Evolutionary conservation across 2,797 vertebrate genomes (phyloP).

Genomic region (Orientallactaga sibirica): DNA sequence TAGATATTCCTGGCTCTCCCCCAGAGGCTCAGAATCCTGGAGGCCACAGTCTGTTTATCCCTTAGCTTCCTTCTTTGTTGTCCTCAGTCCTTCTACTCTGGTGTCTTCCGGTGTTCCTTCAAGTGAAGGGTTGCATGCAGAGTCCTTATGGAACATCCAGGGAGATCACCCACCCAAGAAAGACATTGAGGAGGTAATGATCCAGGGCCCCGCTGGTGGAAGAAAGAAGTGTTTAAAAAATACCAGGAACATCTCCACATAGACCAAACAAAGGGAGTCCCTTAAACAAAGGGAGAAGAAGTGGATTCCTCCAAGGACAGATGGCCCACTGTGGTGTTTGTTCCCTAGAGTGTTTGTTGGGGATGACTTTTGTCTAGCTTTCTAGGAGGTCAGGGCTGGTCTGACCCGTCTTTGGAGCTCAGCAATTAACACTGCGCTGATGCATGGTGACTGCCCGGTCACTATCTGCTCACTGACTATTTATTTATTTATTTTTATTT

Average conservation of each 20-base stretch:
- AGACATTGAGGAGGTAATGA: constrained; percentile 10
- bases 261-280: background rate
- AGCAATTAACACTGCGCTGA: background rate
- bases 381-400: background rate
- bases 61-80: background rate
- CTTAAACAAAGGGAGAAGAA: background rate
- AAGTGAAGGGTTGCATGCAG: background rate
- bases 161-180: background rate
- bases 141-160: background rate
- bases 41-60: background rate
- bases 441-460: no score
- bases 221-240: background rate
- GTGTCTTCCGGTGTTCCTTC: background rate
- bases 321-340: background rate
- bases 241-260: background rate
- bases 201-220: background rate
- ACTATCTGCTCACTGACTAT: background rate
- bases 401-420: background rate
- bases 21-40: background rate
- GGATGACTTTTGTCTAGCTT: background rate
- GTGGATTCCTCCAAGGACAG: background rate
- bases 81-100: background rate
- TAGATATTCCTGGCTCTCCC: background rate
- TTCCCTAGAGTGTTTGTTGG: fast-evolving
- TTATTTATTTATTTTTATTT: no score